Evolutionary conservation across 2,797 vertebrate genomes (phyloP).

Genomic region (Sebastes glaucus): DNA sequence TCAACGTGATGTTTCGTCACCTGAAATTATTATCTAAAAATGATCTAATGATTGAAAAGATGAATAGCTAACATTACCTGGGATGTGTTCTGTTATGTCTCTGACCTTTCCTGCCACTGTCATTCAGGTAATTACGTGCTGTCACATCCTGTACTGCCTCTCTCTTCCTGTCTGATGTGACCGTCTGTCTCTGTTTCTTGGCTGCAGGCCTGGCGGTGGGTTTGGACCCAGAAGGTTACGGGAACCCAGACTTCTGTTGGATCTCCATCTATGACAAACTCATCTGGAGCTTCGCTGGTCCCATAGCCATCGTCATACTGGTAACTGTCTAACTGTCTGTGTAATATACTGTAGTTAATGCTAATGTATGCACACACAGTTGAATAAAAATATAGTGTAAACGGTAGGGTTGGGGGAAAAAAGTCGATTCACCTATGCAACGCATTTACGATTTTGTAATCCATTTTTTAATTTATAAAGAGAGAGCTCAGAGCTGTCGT

Average conservation of each 20-base stretch:
- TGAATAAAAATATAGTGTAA: background rate
- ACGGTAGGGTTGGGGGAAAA: no score
- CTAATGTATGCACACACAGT: background rate
- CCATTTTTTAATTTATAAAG: no score
- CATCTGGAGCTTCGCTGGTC: conserved; percentile 98
- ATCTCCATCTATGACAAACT: conserved; percentile 98
- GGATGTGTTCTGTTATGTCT: background rate
- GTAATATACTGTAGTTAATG: background rate
- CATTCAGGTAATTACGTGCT: background rate
- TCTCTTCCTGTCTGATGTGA: conserved; percentile 11
- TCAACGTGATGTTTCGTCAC: background rate
- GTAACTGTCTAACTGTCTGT: conserved; percentile 75
- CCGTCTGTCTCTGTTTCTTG: conserved; percentile 38
- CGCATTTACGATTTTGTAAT: no score
- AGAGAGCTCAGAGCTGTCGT: no score
- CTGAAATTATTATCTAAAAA: background rate
- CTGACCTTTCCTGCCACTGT: background rate
- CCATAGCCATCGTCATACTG: conserved; percentile 93
- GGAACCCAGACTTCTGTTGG: conserved; percentile 99
- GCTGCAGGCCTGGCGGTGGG: conserved; percentile 92
- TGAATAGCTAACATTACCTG: background rate
- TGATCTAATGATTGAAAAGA: background rate
- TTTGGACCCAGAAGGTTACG: conserved; percentile 95
- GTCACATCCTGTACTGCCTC: background rate
- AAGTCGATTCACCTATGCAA: no score